Base-by-base conservation (phyloP, 2,888 invertebrate species). In the Xestia c-nigrum region DNA sequence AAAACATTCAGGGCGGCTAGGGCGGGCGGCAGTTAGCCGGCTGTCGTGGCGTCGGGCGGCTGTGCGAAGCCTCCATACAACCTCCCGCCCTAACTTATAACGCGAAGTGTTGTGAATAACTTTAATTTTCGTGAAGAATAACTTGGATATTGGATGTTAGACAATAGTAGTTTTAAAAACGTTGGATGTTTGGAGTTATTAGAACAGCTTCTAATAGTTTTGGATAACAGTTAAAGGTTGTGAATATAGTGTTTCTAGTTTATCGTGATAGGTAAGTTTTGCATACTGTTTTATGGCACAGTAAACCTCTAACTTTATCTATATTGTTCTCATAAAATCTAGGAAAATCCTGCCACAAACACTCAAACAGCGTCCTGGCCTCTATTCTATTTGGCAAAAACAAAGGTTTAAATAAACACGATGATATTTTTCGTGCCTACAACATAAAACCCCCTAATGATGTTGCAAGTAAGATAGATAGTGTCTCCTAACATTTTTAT, bases 11-110 rank as follows among this genome's bases (percentile, higher is more conserved):
- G 90, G 83, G 57, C 52, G 72, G 77, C 69, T 83, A 88, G 90
- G 94, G 92, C 93, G 94, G 92, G 93, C 95, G 94, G 94, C 94
- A 95, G 96, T 95, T 86, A 87, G 84, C 88, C 89, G 88, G 84
- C 80, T 79, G 90, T 87, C 91, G 92, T 89, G 85, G 91, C 87
- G 89, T 85, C 79, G 92, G 93, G 92, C 93, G 94, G 94, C 90
- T 91, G 93, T 87, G 81, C 83, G 80, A 89, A 91, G 89, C 91
- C 91, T 91, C 75, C 83, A 75, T 69, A 70, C 52, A 78, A 85
- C 81, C 83, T 84, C 31, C 66, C 38, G n/a, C 52, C 63, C 66
- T 78, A 84, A 85, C 84, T 87, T 83, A 61, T 68, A 85, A 67
- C 86, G 86, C 87, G 87, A 80, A 86, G 87, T 86, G 86, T 72